Conservation (phyloP, 2,888 invertebrate genomes). For the Eristalis pertinax region DNA sequence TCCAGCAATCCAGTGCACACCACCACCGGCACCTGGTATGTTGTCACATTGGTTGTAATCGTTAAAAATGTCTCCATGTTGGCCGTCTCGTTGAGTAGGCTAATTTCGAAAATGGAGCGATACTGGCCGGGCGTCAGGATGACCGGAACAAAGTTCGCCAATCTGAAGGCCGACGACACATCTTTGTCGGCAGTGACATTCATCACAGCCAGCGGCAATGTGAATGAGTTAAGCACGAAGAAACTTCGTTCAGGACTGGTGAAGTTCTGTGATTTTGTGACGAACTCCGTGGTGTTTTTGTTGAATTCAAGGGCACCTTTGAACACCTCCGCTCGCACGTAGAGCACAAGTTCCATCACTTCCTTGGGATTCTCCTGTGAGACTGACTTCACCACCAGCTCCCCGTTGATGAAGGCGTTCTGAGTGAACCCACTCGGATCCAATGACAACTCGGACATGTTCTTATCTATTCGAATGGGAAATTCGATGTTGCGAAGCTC, state of each 20-base stretch:
- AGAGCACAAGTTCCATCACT: constrained; percentile 74
- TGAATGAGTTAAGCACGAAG: constrained; percentile 87
- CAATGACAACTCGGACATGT: constrained; percentile 76
- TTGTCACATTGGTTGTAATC: constrained; percentile 82
- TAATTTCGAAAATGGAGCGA: constrained; percentile 76
- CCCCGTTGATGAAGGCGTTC: constrained; percentile 75
- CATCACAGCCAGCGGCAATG: constrained; percentile 87
- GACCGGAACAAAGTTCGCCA: constrained; percentile 52
- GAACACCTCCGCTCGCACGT: constrained; percentile 79
- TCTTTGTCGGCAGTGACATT: constrained; percentile 85
- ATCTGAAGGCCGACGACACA: constrained; percentile 71
- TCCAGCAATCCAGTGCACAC: constrained; percentile 82
- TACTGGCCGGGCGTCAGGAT: constrained; percentile 77
- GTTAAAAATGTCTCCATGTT: constrained; percentile 76
- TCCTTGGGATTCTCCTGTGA: constrained; percentile 57
- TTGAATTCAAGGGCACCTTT: constrained; percentile 77
- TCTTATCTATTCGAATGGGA: constrained; percentile 73
- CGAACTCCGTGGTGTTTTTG: constrained; percentile 77
- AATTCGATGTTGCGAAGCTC: constrained; percentile 67
- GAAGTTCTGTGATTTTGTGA: constrained; percentile 75
- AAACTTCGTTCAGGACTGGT: constrained; percentile 81
- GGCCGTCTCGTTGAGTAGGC: constrained; percentile 76
- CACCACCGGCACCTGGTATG: constrained; percentile 82
- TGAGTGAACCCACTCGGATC: constrained; percentile 76
- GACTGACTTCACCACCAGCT: constrained; percentile 74